phyloP scores from a whole-genome alignment of 2,888 invertebrate species.

The Eupelmus urozonus region DNA sequence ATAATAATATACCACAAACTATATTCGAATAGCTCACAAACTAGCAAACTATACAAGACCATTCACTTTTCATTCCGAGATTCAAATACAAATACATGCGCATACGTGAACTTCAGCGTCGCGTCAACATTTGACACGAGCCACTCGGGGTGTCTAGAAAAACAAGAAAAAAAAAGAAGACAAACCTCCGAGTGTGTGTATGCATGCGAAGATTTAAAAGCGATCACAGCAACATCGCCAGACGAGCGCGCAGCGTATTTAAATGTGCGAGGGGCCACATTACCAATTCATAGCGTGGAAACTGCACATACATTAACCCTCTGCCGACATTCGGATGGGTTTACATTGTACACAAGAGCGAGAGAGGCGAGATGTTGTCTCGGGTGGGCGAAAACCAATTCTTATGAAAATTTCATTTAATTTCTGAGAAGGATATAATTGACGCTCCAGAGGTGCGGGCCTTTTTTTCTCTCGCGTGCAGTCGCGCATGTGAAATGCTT shows the following conservation, averaged over 20 bases:
- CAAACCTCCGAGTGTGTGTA: too few relatives aligned
- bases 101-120: too few relatives aligned
- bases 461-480: neutral
- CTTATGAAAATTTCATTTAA: constrained; percentile 52
- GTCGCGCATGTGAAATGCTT: constrained; percentile 19
- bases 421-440: constrained; percentile 37
- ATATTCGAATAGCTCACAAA: too few relatives aligned
- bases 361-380: neutral
- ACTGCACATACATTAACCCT: constrained; percentile 53
- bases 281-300: constrained; percentile 55
- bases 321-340: constrained; percentile 27
- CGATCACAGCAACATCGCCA: too few relatives aligned
- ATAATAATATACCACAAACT: too few relatives aligned
- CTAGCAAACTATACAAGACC: neutral
- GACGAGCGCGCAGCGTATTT: too few relatives aligned
- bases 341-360: neutral
- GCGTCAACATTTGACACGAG: too few relatives aligned
- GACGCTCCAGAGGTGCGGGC: neutral
- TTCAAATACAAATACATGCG: constrained; percentile 9
- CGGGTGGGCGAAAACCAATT: constrained; percentile 45
- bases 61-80: constrained; percentile 17
- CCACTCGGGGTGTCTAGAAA: too few relatives aligned
- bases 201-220: too few relatives aligned
- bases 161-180: too few relatives aligned
- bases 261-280: too few relatives aligned